Conservation (phyloP, 2,888 invertebrate species). For the Drosophila niveifrons region DNA sequence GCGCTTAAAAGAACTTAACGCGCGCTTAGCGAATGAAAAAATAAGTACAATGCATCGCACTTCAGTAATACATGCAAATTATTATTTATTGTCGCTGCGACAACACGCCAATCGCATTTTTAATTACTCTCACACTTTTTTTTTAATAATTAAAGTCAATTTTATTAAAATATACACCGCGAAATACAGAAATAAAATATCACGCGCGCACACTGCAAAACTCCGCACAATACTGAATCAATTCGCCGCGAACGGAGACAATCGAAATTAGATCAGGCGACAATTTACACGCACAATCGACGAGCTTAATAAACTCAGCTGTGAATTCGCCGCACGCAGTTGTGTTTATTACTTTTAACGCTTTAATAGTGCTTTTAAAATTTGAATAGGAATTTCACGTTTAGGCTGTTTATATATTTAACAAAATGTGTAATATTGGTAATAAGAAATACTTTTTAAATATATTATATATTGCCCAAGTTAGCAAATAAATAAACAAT, state of each 20-base stretch:
- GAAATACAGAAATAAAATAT: not conserved
- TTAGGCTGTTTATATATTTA: not conserved
- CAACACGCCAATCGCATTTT: not conserved
- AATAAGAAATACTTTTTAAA: no score
- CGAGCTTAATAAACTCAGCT: not conserved
- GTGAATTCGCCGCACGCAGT: not conserved
- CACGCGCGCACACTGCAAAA: not conserved
- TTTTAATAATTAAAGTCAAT: not conserved
- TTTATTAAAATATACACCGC: not conserved
- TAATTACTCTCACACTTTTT: not conserved
- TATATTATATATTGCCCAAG: no score
- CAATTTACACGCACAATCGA: not conserved
- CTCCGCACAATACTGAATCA: not conserved
- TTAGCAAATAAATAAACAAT: no score
- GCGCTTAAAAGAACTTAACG: not conserved
- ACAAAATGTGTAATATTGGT: no score
- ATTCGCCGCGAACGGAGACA: not conserved
- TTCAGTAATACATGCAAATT: not conserved
- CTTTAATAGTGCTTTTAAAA: not conserved
- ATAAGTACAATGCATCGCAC: not conserved
- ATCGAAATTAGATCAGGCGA: not conserved
- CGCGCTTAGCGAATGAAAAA: not conserved
- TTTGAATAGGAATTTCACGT: not conserved
- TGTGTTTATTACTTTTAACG: not conserved
- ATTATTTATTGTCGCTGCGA: not conserved